A percentile compares a stretch with the other conserved stretches of the same genome.
phyloP scores from a whole-genome alignment of 2,113 vertebrate genomes.

The Rhinolophus sinicus region DNA sequence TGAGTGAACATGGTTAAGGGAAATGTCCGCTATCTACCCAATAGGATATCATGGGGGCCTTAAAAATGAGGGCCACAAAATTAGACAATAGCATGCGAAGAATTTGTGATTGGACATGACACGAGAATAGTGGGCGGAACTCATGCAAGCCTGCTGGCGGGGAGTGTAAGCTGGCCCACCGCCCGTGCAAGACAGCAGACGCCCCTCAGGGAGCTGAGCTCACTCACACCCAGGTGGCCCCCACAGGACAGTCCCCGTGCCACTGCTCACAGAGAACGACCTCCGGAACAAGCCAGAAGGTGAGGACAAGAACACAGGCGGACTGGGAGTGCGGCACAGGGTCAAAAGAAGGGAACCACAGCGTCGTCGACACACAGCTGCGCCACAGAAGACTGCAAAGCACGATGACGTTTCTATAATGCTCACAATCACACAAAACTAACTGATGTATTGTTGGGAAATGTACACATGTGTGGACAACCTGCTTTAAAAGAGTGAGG shows the following conservation, averaged over 20 bases:
- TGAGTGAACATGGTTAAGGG: not conserved
- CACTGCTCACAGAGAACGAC: not conserved
- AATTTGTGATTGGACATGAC: accelerated
- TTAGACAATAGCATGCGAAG: not conserved
- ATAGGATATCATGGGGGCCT: accelerated
- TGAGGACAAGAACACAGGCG: accelerated
- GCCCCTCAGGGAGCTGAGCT: accelerated
- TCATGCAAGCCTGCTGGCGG: accelerated
- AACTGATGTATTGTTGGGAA: accelerated
- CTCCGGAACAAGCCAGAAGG: not conserved
- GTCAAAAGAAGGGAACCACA: accelerated
- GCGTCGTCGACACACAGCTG: not conserved
- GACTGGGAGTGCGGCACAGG: accelerated
- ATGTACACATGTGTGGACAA: accelerated
- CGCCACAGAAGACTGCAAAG: accelerated
- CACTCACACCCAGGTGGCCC: accelerated
- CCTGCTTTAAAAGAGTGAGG: not conserved
- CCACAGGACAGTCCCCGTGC: too few relatives aligned
- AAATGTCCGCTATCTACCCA: too few relatives aligned
- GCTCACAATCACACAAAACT: accelerated
- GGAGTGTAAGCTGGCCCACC: accelerated
- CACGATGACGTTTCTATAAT: accelerated
- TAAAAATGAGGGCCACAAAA: too few relatives aligned
- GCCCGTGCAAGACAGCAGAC: accelerated
- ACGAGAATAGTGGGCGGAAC: not conserved